Conservation (phyloP, 2,888 invertebrate genomes). For the Agonopterix subpropinquella region DNA sequence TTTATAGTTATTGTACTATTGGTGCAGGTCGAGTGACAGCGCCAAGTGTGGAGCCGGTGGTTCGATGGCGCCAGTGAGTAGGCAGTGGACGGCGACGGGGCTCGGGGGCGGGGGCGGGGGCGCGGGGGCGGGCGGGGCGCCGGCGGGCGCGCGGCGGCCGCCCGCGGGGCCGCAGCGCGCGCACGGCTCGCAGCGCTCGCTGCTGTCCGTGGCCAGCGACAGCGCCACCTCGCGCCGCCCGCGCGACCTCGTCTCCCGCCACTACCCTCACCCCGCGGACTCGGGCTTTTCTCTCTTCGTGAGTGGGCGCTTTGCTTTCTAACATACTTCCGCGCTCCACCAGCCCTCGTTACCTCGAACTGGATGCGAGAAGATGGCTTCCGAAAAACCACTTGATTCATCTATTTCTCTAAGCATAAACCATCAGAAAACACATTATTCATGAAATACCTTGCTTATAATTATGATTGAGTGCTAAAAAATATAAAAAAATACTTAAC, state of each 20-base stretch:
- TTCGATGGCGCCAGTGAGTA: conserved; percentile 58
- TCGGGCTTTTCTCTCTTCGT: conserved; percentile 71
- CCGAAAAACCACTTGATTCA: too few relatives aligned
- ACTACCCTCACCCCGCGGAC: conserved; percentile 57
- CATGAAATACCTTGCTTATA: too few relatives aligned
- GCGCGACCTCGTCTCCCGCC: conserved; percentile 54
- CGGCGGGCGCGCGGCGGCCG: conserved; percentile 39
- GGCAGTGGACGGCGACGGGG: conserved; percentile 20
- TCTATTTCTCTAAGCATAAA: too few relatives aligned
- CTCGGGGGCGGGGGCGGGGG: conserved; percentile 17
- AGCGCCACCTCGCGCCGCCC: conserved; percentile 64
- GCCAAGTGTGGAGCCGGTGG: conserved; percentile 77
- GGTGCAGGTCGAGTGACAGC: conserved; percentile 79
- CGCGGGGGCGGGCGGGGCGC: conserved; percentile 26
- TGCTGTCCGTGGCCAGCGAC: conserved; percentile 71
- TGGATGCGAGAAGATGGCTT: too few relatives aligned
- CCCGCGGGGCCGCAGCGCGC: conserved; percentile 43
- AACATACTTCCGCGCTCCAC: conserved; percentile 49
- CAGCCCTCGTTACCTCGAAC: conserved; percentile 18
- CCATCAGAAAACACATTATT: too few relatives aligned
- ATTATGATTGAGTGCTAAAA: too few relatives aligned
- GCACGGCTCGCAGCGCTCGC: conserved; percentile 65
- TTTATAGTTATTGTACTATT: not conserved
- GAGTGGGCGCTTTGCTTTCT: conserved; percentile 74
- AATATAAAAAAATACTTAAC: too few relatives aligned